phyloP scores from a whole-genome alignment of 1,140 invertebrate species.

The Pseudachorutes palmiensis region DNA sequence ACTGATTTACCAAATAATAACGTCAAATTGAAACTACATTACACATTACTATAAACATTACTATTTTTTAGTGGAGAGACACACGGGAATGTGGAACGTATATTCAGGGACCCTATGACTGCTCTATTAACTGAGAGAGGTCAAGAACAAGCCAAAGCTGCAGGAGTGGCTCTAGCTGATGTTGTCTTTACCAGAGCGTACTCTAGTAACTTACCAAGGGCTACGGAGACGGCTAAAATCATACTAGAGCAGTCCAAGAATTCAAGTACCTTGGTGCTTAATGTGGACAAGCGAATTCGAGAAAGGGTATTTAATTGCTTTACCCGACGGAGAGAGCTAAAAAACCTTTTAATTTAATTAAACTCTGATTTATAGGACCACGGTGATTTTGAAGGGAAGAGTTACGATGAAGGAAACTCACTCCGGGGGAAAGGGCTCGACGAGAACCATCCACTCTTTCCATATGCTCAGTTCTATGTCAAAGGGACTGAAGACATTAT shows the following conservation, averaged over 20 bases:
- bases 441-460: background rate
- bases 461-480: conserved; percentile 1
- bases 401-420: background rate
- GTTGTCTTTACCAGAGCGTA: conserved; percentile 11
- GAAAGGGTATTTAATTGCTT: background rate
- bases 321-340: background rate
- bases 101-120: background rate
- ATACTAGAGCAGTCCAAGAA: conserved; percentile 12
- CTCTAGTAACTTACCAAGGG: conserved; percentile 14
- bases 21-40: background rate
- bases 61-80: background rate
- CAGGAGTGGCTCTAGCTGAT: conserved; percentile 1
- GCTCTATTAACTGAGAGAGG: background rate
- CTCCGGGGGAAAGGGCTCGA: background rate
- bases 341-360: background rate
- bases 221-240: conserved; percentile 17
- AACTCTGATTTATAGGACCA: background rate
- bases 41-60: background rate
- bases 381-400: background rate
- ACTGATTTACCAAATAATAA: background rate
- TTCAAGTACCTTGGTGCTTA: background rate
- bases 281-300: background rate
- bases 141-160: conserved; percentile 2
- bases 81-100: background rate
- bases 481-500: background rate